Evolutionary conservation across 2,888 invertebrate species (phyloP), one percentile per base, ranked within the genome.

Genomic region (Bedellia somnulentella): DNA sequence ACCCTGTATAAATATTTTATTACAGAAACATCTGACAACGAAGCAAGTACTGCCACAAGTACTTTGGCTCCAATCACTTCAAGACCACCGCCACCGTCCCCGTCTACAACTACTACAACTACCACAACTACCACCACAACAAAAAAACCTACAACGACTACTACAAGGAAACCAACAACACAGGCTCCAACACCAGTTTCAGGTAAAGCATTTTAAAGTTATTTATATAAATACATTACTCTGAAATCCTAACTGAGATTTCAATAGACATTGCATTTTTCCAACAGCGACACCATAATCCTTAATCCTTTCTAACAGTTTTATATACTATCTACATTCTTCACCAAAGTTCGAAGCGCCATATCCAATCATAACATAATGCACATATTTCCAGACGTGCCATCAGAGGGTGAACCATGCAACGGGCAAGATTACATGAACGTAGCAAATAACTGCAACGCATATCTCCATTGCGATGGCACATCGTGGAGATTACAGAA

Each of bases 401-500:
- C 50, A 9, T 37, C 44, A 24, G 60, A 54, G 15, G 61, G 63
- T 1, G 37, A 37, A 2, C 38, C 59, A 0, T 73, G 71, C 40
- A 39, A 37, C 2, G 10, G 58, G 0, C 56, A 64, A 32, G 58
- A 78, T 9, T 82, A 80, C 43, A 57, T 64, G 17, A 59, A 83
- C 0, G 85, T 87, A 38, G 59, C 80, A 0, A 59, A 58, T 2
- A 85, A 88, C 47, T 93, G 93, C 46, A 84, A 82, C 41, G 79
- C 84, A 1, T 93, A 89, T 52, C 81, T 84, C 36, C 81, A 86
- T 35, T 93, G 93, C 46, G 80, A 89, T 14, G 79, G 83, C 9
- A 85, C 83, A 2, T 79, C 81, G 34, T 62, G 86, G 49, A 79
- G 70, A 3, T 79, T 80, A 37, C 87, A 89, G 44, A 80, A 79